Base-by-base conservation (phyloP, 1,140 invertebrate species). In the Aphelinus atriplicis region DNA sequence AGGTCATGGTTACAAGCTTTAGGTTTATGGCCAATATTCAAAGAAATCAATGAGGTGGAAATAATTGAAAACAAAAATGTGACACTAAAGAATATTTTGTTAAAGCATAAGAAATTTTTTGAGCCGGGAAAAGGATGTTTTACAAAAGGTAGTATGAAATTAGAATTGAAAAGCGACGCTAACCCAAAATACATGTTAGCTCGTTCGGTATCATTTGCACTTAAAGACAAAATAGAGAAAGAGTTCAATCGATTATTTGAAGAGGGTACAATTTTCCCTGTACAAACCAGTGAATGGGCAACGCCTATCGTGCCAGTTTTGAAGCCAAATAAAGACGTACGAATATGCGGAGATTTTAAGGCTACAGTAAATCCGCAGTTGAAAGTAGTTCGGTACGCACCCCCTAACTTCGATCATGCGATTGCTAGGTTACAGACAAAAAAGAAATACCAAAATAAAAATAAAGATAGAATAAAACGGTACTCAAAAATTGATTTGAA, bases 131-230 rank as follows among this genome's bases (percentile, higher is more conserved):
- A 56, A 55, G 55, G 43, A 56, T 45, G 26, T 2, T 69, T 57
- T 69, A 69, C 51, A 45, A 69, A 69, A 69, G 67, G 67, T 10
- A 43, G 43, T 53, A 68, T 68, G 6, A 50, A 74, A 51, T 26
- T 78, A 62, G 60, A 77, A 43, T 55, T 80, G 7, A 77, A 73
- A 65, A 51, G 58, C 43, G 62, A 75, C 67, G 75, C 64, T 43
- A 80, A 80, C 72, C 83, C 82, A 45, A 78, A 78, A 71, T 83
- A 82, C 73, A 76, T 60, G 26, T 82, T 81, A 80, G 79, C 83
- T 68, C 68, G 83, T 61, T 75, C 79, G 26, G 26, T 26, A 26
- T 26, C 26, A 26, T 26, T 26, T 26, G 26, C 26, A 26, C 26
- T 26, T 26, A 26, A 26, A 26, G 26, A 26, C 26, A 26, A 26